Evolutionary conservation across 1,140 invertebrate genomes (phyloP).

Genomic region (Diplogasteroides magnus): DNA sequence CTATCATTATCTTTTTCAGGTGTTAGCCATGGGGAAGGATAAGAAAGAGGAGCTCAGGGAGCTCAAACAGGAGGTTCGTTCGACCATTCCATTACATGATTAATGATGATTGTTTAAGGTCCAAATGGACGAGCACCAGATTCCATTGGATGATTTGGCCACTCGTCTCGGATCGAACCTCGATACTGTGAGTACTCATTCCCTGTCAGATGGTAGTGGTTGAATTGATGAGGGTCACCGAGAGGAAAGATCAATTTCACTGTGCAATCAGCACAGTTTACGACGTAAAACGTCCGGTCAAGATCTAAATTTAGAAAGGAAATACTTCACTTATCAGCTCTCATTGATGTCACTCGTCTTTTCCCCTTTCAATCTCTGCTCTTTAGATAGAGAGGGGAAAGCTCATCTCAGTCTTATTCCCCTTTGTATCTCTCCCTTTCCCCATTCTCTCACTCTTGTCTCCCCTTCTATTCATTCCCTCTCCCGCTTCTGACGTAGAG

Average conservation of each 20-base stretch:
- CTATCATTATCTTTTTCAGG: not conserved
- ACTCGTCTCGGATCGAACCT: conserved; percentile 89
- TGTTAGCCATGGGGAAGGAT: conserved; percentile 8
- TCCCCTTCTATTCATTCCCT: not conserved
- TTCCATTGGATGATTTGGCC: conserved; percentile 88
- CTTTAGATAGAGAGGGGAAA: not conserved
- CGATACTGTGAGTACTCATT: conserved; percentile 72
- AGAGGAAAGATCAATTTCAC: no score
- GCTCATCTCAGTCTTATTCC: not conserved
- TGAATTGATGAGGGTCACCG: not conserved
- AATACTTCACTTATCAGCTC: not conserved
- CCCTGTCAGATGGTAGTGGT: no score
- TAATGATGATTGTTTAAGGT: not conserved
- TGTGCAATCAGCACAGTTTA: no score
- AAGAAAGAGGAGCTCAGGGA: conserved; percentile 28
- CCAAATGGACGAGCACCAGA: conserved; percentile 80
- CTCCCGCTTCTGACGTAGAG: not conserved
- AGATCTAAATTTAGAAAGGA: conserved; percentile 4
- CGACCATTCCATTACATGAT: not conserved
- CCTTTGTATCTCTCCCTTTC: not conserved
- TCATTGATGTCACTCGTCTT: not conserved
- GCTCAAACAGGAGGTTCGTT: not conserved
- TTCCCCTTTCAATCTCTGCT: not conserved
- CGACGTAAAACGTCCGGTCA: no score
- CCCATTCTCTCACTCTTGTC: not conserved